These are phyloP conservation scores for Heliconius himera DNA, from an alignment of 1,140 invertebrate species.

Conservation along the genomic window DNA sequence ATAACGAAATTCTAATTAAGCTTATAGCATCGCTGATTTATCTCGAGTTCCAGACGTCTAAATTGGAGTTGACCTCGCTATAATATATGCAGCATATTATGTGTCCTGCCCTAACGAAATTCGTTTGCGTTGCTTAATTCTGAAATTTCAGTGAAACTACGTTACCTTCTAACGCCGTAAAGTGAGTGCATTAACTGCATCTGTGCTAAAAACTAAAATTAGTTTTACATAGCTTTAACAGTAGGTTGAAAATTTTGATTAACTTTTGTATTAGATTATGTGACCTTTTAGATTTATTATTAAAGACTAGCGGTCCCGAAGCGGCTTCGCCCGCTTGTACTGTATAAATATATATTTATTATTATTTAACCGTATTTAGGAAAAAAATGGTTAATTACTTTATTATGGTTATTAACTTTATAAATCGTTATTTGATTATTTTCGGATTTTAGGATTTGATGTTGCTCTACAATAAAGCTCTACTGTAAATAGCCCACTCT, in stretches of 20 bases:
- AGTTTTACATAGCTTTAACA: background rate
- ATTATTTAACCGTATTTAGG: too few species aligned
- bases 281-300: background rate
- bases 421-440: too few species aligned
- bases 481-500: too few species aligned
- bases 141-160: constrained; percentile 3
- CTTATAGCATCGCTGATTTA: background rate
- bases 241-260: constrained; percentile 5
- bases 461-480: too few species aligned
- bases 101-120: constrained; percentile 5
- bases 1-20: background rate
- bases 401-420: too few species aligned
- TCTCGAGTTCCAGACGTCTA: constrained; percentile 8
- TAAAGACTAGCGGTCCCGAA: background rate
- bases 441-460: too few species aligned
- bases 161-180: background rate
- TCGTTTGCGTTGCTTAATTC: constrained; percentile 10
- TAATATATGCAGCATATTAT: constrained; percentile 11
- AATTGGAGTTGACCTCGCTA: constrained; percentile 7
- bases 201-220: constrained; percentile 13
- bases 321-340: too few species aligned
- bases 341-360: too few species aligned
- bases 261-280: background rate
- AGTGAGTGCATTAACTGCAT: constrained; percentile 12
- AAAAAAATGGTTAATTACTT: too few species aligned